Percentiles rank a stretch among this genome's conserved stretches.
Evolutionary conservation across 2,797 vertebrate genomes (phyloP).

Genomic region (Alouatta caraya): DNA sequence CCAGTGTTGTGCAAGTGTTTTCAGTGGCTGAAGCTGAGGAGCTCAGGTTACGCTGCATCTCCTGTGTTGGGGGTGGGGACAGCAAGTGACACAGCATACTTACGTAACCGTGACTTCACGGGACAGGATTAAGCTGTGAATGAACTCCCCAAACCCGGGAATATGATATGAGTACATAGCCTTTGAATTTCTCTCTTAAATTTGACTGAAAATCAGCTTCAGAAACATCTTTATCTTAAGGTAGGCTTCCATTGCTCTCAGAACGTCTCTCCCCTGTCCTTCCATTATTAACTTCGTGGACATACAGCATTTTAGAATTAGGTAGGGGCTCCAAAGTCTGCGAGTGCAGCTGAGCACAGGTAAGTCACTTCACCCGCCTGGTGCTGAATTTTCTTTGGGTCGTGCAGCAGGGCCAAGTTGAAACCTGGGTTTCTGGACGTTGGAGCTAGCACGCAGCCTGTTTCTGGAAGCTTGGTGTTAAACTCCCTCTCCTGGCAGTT

Average conservation of each 20-base stretch:
- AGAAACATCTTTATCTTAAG: background rate
- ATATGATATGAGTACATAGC: constrained; percentile 46
- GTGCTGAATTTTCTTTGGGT: background rate
- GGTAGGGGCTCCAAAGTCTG: background rate
- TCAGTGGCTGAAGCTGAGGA: background rate
- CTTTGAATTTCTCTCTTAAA: constrained; percentile 32
- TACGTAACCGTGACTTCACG: constrained; percentile 76
- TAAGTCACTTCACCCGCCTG: background rate
- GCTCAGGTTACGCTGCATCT: constrained; percentile 68
- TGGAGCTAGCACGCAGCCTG: rapidly evolving
- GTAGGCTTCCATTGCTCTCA: background rate
- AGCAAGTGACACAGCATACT: constrained; percentile 82
- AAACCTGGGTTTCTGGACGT: background rate
- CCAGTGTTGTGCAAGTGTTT: background rate
- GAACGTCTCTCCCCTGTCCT: background rate
- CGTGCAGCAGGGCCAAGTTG: background rate
- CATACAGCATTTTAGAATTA: background rate
- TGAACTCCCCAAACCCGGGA: constrained; percentile 64
- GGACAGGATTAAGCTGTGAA: constrained; percentile 73
- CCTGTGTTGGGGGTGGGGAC: constrained; percentile 45
- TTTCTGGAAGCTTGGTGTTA: background rate
- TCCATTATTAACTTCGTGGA: background rate
- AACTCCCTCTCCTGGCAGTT: constrained; percentile 25
- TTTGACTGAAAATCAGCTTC: constrained; percentile 48
- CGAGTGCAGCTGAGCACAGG: background rate